Evolutionary conservation across 2,797 vertebrate species (phyloP), one percentile per base, ranked within the genome.

Genomic region (Pygocentrus nattereri): DNA sequence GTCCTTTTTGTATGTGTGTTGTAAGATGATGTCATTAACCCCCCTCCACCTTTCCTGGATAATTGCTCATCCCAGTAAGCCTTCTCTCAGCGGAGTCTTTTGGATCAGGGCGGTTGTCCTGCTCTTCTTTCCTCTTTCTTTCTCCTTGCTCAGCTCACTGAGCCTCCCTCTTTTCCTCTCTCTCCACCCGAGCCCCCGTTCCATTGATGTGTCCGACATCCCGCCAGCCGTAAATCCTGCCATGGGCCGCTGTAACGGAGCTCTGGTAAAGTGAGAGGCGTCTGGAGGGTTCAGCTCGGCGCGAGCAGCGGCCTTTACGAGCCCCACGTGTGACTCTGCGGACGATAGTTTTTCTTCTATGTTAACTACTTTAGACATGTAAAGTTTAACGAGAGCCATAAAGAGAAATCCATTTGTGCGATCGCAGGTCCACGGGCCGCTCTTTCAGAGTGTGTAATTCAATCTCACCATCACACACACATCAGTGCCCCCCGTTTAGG

Each of bases 301-400:
- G 54, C 85, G 87, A 74, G 64, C 71, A 61, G 80, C 38, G 69
- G 79, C 81, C 75, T 88, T 93, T 94, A 93, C 88, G 85, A 87
- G 88, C 90, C 92, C 90, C 92, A 88, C 82, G 87, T 91, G 93
- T 80, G 73, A 81, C 86, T 78, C 82, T 83, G 84, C 79, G 73
- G 81, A 90, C 88, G 88, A 85, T 89, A 86, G 85, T 91, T 92
- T 87, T 90, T 91, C 88, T 82, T 85, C 85, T 25, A 91, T 88
- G 86, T 90, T 94, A 94, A 93, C 88, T 82, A 91, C 91, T 92
- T 88, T 87, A 84, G 91, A 93, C 91, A 88, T 89, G 90, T 85
- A 92, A 93, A 92, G 86, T 88, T 92, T 93, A 91, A 92, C 88
- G 85, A 86, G 85, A 72, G 68, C 89, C 87, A 92, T 94, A 91